Evolutionary conservation across 30 jellyfish, hydroid and myxozoan genomes (phyloP).

Genomic region (Nemopilema nomurai): DNA sequence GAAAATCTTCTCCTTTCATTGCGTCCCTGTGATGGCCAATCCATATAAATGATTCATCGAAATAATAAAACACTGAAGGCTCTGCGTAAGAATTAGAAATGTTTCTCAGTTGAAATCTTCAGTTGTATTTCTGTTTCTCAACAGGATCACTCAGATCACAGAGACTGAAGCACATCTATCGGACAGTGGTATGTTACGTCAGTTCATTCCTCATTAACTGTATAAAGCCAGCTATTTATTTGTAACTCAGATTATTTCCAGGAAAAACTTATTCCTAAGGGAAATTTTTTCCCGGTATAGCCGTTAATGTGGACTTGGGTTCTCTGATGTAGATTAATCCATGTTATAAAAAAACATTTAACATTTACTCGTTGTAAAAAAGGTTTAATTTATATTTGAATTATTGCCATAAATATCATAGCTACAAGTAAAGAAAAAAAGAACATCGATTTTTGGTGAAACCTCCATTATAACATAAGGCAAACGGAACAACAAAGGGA

Average conservation of each 20-base stretch:
- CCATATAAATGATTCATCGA: no score
- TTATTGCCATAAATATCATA: background rate
- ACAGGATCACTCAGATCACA: slow-evolving; percentile 63
- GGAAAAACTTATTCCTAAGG: background rate
- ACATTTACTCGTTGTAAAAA: background rate
- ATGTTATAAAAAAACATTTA: no score
- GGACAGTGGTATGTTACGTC: slow-evolving; percentile 41
- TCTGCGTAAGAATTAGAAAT: no score
- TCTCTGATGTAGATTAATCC: background rate
- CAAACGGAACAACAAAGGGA: no score
- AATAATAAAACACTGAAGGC: no score
- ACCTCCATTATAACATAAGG: no score
- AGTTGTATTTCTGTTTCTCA: background rate
- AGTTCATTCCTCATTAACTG: background rate
- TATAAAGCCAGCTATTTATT: background rate
- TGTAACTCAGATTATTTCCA: background rate
- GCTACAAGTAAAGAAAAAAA: background rate
- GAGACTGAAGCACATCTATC: slow-evolving; percentile 62
- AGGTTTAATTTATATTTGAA: background rate
- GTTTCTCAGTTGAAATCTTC: no score
- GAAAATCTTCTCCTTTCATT: no score
- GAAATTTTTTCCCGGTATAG: background rate
- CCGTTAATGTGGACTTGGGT: background rate
- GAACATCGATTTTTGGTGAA: no score
- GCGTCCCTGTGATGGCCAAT: no score